Evolutionary conservation across 2,888 invertebrate genomes (phyloP).

Genomic region (Cerceris ruficornis): DNA sequence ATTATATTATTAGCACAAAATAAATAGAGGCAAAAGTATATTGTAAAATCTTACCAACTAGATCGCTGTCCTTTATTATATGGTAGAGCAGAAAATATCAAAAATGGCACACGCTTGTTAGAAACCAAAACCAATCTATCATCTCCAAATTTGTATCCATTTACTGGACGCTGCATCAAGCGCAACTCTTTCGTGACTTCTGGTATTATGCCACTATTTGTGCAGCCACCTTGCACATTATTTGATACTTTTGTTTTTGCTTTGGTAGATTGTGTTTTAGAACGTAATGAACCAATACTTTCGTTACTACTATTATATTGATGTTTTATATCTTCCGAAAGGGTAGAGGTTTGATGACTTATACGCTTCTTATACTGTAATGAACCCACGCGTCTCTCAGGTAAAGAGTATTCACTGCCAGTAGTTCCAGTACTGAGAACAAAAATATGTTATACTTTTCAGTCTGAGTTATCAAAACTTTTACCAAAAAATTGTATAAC

Average conservation of each 20-base stretch:
- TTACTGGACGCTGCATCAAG: constrained; percentile 83
- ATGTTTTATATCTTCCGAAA: constrained; percentile 83
- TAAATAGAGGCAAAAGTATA: neutral
- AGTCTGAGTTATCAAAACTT: neutral
- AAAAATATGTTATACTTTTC: constrained; percentile 28
- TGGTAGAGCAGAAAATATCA: constrained; percentile 93
- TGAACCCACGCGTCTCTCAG: constrained; percentile 82
- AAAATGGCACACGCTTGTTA: constrained; percentile 90
- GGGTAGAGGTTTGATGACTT: constrained; percentile 80
- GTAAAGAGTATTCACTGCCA: constrained; percentile 82
- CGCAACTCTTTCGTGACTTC: constrained; percentile 81
- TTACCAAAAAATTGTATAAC: neutral
- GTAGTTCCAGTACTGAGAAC: constrained; percentile 83
- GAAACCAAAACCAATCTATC: constrained; percentile 93
- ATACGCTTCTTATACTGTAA: constrained; percentile 80
- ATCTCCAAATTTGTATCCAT: constrained; percentile 88
- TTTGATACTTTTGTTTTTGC: constrained; percentile 83
- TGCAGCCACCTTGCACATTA: constrained; percentile 84
- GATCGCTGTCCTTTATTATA: constrained; percentile 88
- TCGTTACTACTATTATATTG: constrained; percentile 91
- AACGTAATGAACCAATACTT: constrained; percentile 87
- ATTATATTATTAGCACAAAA: too few relatives aligned
- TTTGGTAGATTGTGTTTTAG: constrained; percentile 84
- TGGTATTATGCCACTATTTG: constrained; percentile 76
- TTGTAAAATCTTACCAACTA: constrained; percentile 83